Conservation (phyloP, 2,888 invertebrate genomes). For the Unio delphinus region DNA sequence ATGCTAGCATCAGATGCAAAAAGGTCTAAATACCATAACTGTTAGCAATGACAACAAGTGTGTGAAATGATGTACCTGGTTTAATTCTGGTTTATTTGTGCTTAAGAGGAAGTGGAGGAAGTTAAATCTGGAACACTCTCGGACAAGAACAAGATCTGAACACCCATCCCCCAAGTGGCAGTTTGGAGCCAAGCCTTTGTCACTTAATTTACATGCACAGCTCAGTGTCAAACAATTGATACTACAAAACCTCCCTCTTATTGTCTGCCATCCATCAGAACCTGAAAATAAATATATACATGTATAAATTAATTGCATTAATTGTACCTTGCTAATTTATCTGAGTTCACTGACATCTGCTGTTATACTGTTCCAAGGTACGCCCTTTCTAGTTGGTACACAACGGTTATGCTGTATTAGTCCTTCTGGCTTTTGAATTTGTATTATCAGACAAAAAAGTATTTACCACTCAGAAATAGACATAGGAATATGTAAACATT, state of each 20-base stretch:
- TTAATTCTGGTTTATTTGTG: slow-evolving; percentile 75
- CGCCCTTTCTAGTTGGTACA: too few relatives aligned
- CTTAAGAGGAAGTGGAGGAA: slow-evolving; percentile 79
- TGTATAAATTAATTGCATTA: too few relatives aligned
- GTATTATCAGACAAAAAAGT: neutral
- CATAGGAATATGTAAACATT: neutral
- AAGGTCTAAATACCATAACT: too few relatives aligned
- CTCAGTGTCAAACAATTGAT: slow-evolving; percentile 84
- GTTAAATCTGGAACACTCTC: slow-evolving; percentile 81
- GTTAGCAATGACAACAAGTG: neutral
- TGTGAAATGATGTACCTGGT: slow-evolving; percentile 76
- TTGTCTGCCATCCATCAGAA: slow-evolving; percentile 72
- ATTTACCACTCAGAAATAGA: slow-evolving; percentile 20
- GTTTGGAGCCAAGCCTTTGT: slow-evolving; percentile 83
- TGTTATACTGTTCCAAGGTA: too few relatives aligned
- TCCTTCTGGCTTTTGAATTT: too few relatives aligned
- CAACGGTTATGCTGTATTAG: too few relatives aligned
- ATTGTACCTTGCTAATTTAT: too few relatives aligned
- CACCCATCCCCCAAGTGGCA: slow-evolving; percentile 87
- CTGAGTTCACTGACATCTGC: too few relatives aligned
- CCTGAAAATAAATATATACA: too few relatives aligned
- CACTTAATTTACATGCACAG: slow-evolving; percentile 82
- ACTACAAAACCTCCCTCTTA: slow-evolving; percentile 79
- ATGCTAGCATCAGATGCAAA: too few relatives aligned
- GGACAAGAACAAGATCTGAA: slow-evolving; percentile 83